Base-by-base conservation (phyloP, 2,888 invertebrate genomes). In the Rhagium mordax region DNA sequence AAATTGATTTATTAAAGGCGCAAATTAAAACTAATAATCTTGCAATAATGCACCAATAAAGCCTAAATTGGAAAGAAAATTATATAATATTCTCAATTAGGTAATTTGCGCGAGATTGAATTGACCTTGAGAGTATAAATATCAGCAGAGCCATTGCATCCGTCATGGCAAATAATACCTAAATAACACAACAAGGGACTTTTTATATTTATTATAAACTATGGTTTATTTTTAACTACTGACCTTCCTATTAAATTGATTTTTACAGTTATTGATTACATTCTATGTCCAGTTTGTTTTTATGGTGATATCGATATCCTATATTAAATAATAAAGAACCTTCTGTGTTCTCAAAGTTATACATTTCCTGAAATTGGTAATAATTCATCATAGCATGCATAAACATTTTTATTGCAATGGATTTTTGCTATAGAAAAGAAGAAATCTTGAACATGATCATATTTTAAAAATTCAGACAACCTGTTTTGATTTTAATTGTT, bases 221-320 rank as follows among this genome's bases (percentile, higher is more conserved):
- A 10, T 8, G 5, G 8, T 21, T 8, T 47, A 47, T 41, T 61
- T 61, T 20, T 20, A 61, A n/a, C n/a, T 47, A 18, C 47, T 47
- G 61, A 61, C 61, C 61, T 61, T 61, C 21, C 16, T 8, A 47
- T 13, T 47, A 61, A 61, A 61, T 61, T 47, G 61, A 47, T 61
- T 61, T 61, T 61, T 61, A 47, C 61, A 47, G 16, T 61, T 61
- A 48, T 60, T 33, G 59, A 60, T 60, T 24, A 7, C 15, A 57
- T 15, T 57, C 55, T n/a, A 18, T 29, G 47, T 47, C 61, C 61
- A 47, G 51, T 51, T 1, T 18, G 18, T 49, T 49, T 18, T 49
- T 16, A 16, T 51, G 51, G 16, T 24, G 24, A 24, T 24, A 24
- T n/a, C 33, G 49, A 49, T 16, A 16, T 16, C 49, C 8, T 4